Conservation (phyloP, 2,797 vertebrate genomes). For the Kryptopterus vitreolus region DNA sequence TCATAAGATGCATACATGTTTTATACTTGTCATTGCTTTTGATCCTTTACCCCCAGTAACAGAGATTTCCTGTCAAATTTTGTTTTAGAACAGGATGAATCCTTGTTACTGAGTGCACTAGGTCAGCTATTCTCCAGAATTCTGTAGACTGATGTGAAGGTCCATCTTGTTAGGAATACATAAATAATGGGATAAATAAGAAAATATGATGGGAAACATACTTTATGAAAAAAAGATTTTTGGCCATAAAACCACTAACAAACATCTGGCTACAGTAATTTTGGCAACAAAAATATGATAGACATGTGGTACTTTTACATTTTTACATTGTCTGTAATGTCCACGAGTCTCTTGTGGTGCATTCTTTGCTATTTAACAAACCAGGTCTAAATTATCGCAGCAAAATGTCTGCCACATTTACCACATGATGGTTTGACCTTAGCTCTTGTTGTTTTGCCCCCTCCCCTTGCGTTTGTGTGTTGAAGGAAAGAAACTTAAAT, state of each 20-base stretch:
- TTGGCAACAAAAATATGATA: neutral
- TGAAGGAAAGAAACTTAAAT: constrained; percentile 78
- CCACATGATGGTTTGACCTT: constrained; percentile 54
- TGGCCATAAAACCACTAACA: neutral
- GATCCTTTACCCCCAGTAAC: constrained; percentile 61
- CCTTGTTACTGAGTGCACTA: constrained; percentile 71
- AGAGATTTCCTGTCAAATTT: constrained; percentile 60
- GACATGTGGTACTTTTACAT: no score
- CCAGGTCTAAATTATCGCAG: constrained; percentile 39
- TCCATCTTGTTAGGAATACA: neutral
- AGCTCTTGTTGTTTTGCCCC: constrained; percentile 43
- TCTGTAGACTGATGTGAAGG: neutral
- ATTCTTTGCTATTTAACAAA: constrained; percentile 29
- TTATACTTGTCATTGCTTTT: neutral
- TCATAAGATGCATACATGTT: neutral
- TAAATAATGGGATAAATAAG: neutral
- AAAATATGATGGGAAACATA: neutral
- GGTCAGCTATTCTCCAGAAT: constrained; percentile 45
- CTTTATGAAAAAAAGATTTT: neutral
- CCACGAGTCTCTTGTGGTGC: constrained; percentile 21
- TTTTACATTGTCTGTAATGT: neutral
- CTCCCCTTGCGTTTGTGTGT: constrained; percentile 56
- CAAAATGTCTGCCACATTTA: constrained; percentile 36
- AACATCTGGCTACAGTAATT: neutral
- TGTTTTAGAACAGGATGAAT: constrained; percentile 68